phyloP scores from a whole-genome alignment of 2,888 invertebrate species.

The Pyrgus malvae region DNA sequence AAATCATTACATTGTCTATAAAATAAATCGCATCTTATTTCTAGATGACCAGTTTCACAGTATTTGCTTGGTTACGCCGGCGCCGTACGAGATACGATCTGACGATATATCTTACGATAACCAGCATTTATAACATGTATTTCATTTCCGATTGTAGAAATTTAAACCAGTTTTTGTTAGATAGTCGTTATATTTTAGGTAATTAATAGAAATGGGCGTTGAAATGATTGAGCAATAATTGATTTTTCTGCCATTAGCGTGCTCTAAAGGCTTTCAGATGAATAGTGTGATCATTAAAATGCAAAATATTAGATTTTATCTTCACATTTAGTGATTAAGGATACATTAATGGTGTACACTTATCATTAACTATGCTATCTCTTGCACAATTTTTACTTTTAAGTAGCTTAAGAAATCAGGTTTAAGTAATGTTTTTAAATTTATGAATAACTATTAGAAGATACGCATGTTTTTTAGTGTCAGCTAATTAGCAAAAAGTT shows the following conservation, averaged over 20 bases:
- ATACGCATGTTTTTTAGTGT: no score
- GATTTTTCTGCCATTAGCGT: slow-evolving; percentile 12
- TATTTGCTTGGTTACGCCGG: slow-evolving; percentile 47
- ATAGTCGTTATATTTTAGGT: slow-evolving; percentile 30
- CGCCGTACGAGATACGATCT: slow-evolving; percentile 44
- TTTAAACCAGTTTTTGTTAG: slow-evolving; percentile 37
- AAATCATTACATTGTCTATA: no score
- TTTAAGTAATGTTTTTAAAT: no score
- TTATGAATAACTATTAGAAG: no score
- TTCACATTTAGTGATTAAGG: slow-evolving; percentile 1
- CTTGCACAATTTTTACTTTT: no score
- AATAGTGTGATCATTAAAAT: slow-evolving; percentile 8
- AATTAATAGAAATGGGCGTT: slow-evolving; percentile 23
- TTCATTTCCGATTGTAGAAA: slow-evolving; percentile 31
- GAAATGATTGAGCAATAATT: slow-evolving; percentile 20
- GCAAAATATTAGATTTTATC: slow-evolving; percentile 12
- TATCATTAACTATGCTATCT: no score
- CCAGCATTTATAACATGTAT: slow-evolving; percentile 34
- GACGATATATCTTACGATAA: slow-evolving; percentile 49
- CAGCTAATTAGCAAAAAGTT: no score
- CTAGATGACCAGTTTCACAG: slow-evolving; percentile 26
- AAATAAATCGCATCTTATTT: not conserved
- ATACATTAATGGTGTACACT: slow-evolving; percentile 27
- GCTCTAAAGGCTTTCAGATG: not conserved
- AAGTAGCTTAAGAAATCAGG: no score